Percentiles rank a stretch among this genome's conserved stretches.
phyloP scores from a whole-genome alignment of 2,888 invertebrate genomes.

The Diadromus collaris region DNA sequence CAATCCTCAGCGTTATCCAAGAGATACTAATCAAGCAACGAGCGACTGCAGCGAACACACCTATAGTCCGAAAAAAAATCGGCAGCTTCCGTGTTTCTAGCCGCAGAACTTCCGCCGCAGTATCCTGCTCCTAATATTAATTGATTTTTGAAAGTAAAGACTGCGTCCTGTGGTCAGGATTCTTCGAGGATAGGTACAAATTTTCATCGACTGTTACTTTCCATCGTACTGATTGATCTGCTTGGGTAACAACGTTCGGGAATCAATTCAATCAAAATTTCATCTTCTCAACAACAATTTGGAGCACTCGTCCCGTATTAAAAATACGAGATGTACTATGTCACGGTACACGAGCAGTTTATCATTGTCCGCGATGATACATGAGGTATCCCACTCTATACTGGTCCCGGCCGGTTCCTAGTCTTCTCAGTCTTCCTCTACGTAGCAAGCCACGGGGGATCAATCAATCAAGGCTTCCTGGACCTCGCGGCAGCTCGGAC shows the following conservation, averaged over 20 bases:
- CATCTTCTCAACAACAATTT: not conserved
- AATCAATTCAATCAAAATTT: not conserved
- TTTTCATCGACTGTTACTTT: not conserved
- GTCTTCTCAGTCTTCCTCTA: constrained; percentile 3
- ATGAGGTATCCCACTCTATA: not conserved
- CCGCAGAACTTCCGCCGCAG: not conserved
- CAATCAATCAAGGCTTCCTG: constrained; percentile 12
- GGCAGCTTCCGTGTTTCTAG: not conserved
- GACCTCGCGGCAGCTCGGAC: not conserved
- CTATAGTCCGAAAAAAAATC: not conserved
- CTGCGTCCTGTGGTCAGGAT: not conserved
- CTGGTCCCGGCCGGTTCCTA: not conserved
- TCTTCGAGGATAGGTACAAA: not conserved
- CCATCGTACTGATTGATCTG: not conserved
- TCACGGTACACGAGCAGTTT: not conserved
- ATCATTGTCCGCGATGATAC: constrained; percentile 2
- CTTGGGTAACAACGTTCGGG: not conserved
- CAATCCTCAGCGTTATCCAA: constrained; percentile 1
- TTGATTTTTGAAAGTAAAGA: not conserved
- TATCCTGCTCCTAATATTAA: not conserved
- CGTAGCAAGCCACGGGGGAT: not conserved
- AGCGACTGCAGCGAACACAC: not conserved
- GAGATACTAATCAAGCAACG: constrained; percentile 23
- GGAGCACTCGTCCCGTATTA: not conserved
- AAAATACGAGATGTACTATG: not conserved